Percentiles rank a stretch among this genome's conserved stretches.
These are phyloP conservation scores for Rhinichthys osculus DNA, from an alignment of 2,797 vertebrate species.

Conservation along the genomic window DNA sequence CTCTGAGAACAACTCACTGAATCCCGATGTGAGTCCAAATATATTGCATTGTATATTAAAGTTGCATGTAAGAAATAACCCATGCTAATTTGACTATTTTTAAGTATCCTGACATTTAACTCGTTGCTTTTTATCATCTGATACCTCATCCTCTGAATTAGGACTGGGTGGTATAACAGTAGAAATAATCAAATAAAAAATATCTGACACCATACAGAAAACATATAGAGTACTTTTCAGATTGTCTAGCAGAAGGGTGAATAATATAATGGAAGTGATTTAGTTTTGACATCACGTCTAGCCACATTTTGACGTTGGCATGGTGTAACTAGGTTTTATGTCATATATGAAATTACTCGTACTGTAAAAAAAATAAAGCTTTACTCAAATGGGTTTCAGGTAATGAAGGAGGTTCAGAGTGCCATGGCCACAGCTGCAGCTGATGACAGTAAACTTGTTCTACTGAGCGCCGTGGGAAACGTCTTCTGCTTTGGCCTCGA, in stretches of 20 bases:
- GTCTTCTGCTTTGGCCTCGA: conserved; percentile 95
- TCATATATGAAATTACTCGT: neutral
- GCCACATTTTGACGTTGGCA: neutral
- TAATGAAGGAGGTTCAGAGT: conserved; percentile 98
- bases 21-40: conserved; percentile 88
- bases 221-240: neutral
- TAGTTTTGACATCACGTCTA: neutral
- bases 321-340: neutral
- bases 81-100: neutral
- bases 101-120: neutral
- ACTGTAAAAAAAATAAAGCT: neutral
- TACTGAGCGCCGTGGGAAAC: conserved; percentile 90
- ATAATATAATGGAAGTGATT: neutral
- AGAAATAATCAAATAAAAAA: neutral
- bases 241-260: neutral
- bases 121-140: neutral
- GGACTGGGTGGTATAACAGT: neutral
- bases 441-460: conserved; percentile 94
- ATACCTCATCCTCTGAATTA: neutral
- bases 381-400: conserved; percentile 73
- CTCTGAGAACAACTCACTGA: conserved; percentile 95
- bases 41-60: neutral
- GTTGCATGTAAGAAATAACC: neutral
- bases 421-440: conserved; percentile 94
- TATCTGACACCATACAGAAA: neutral